Percentiles rank a stretch among this genome's conserved stretches.
Conservation (phyloP, 2,113 vertebrate genomes). For the Oreocharis arfaki region DNA sequence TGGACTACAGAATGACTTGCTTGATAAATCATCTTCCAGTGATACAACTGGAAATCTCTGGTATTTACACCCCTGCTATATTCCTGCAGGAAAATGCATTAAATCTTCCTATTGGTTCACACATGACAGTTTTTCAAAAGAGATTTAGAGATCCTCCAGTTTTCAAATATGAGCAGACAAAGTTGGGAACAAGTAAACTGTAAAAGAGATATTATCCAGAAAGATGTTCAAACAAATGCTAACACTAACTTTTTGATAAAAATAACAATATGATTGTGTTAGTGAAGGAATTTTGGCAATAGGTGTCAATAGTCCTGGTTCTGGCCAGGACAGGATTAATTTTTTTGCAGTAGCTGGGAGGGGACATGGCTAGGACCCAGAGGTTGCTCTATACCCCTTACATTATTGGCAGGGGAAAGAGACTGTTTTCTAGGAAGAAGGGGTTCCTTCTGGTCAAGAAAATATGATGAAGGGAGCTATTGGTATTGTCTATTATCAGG, state of each 20-base stretch:
- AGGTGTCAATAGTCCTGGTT: not conserved
- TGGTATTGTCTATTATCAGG: not conserved
- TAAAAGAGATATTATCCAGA: not conserved
- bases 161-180: not conserved
- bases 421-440: not conserved
- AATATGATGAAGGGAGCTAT: not conserved
- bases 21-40: not conserved
- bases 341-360: not conserved
- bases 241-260: not conserved
- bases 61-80: not conserved
- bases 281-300: not conserved
- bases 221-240: not conserved
- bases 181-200: not conserved
- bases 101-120: not conserved
- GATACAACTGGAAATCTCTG: not conserved
- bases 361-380: no score
- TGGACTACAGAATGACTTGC: not conserved
- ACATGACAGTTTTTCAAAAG: not conserved
- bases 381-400: not conserved
- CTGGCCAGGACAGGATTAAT: not conserved
- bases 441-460: not conserved
- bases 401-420: not conserved
- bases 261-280: not conserved
- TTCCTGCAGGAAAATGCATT: not conserved
- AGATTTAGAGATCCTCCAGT: not conserved